Evolutionary conservation across 2,797 vertebrate species (phyloP).

Genomic region (Prunella strophiata): DNA sequence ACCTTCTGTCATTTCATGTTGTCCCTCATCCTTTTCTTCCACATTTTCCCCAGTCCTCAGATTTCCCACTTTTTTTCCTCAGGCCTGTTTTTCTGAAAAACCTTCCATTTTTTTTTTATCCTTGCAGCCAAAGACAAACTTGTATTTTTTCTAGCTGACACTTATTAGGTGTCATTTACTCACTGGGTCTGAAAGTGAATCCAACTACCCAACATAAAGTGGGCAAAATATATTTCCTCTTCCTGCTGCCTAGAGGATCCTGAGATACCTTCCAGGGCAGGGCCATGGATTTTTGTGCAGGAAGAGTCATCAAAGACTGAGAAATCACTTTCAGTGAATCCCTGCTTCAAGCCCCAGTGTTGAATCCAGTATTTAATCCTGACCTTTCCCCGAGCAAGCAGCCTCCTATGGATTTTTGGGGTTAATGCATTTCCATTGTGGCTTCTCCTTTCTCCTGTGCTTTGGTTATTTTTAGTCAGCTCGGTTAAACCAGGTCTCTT

Average conservation of each 20-base stretch:
- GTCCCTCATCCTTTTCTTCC: neutral
- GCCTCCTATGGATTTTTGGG: neutral
- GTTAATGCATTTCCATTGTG: neutral
- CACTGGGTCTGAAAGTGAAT: neutral
- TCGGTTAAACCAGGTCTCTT: neutral
- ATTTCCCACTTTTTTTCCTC: neutral
- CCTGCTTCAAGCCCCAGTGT: neutral
- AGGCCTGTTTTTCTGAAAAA: neutral
- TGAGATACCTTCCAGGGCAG: neutral
- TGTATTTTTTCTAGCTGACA: neutral
- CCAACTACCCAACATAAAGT: neutral
- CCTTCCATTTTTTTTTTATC: neutral
- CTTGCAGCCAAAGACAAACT: neutral
- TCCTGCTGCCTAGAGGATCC: neutral
- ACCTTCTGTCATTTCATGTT: neutral
- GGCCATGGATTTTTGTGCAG: neutral
- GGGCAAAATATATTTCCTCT: neutral
- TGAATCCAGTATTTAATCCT: neutral
- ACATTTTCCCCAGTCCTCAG: neutral
- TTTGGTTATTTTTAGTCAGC: constrained; percentile 7
- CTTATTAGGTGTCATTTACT: neutral
- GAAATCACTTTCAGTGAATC: neutral
- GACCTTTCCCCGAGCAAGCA: neutral
- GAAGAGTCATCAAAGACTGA: neutral
- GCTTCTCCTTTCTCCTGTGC: neutral